phyloP scores from a whole-genome alignment of 2,797 vertebrate genomes.

The Sternotherus odoratus region DNA sequence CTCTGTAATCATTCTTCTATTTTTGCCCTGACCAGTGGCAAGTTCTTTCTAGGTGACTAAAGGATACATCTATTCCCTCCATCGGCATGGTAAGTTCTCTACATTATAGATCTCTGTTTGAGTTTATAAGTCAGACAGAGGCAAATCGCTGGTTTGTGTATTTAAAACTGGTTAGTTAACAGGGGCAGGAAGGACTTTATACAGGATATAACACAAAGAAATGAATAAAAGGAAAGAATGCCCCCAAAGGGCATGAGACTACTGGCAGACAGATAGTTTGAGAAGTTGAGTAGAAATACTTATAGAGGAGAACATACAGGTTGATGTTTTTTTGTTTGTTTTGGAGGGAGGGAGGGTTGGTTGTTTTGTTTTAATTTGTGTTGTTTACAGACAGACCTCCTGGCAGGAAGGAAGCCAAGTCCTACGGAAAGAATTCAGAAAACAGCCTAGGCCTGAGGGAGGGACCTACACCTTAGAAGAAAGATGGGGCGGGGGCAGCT shows the following conservation, averaged over 20 bases:
- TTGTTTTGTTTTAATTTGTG: not conserved
- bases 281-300: not conserved
- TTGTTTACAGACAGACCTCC: not conserved
- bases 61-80: not conserved
- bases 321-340: not conserved
- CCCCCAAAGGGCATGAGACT: not conserved
- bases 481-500: not conserved
- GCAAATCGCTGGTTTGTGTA: not conserved
- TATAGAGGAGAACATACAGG: not conserved
- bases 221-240: not conserved
- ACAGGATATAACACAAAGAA: not conserved
- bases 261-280: not conserved
- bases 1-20: not conserved
- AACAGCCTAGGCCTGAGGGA: not conserved
- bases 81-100: not conserved
- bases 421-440: not conserved
- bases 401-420: not conserved
- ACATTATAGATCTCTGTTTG: not conserved
- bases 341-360: not conserved
- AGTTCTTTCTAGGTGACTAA: not conserved
- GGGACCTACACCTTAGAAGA: not conserved
- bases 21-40: not conserved
- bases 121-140: not conserved
- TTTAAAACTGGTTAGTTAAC: not conserved
- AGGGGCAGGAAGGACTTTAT: not conserved